phyloP scores from a whole-genome alignment of 2,888 invertebrate species.

The Gryllus longicercus region DNA sequence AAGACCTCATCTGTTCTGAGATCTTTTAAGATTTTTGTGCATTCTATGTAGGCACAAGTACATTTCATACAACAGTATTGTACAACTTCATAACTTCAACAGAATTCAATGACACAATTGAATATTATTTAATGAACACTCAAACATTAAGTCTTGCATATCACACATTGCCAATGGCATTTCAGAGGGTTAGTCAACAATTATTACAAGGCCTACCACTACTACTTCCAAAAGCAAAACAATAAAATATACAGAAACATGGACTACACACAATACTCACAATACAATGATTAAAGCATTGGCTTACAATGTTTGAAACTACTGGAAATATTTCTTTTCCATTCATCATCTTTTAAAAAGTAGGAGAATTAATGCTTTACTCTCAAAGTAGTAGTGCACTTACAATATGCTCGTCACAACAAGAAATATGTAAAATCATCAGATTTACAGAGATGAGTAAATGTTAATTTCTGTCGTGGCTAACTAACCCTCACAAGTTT shows the following conservation, averaged over 20 bases:
- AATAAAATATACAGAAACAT: no score
- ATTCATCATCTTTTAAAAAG: no score
- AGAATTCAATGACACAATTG: neutral
- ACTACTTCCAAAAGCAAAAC: neutral
- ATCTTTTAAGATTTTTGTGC: neutral
- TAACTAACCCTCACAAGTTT: neutral
- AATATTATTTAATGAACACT: neutral
- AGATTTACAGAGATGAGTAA: no score
- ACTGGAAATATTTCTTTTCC: no score
- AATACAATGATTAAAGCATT: no score
- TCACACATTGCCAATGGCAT: slow-evolving; percentile 6
- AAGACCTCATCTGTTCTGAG: no score
- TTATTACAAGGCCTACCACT: neutral
- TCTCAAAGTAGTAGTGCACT: no score
- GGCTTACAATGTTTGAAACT: no score
- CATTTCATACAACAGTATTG: neutral
- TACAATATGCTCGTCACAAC: no score
- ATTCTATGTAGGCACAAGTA: neutral
- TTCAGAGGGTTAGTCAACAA: neutral
- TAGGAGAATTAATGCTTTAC: no score
- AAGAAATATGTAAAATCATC: no score
- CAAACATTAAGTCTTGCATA: slow-evolving; percentile 1
- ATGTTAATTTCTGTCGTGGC: neutral
- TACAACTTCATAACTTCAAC: slow-evolving; percentile 17
- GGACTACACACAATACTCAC: no score